Percentiles rank a stretch among this genome's conserved stretches.
Evolutionary conservation across 2,888 invertebrate genomes (phyloP).

Genomic region (Gymnoscelis rufifasciata): DNA sequence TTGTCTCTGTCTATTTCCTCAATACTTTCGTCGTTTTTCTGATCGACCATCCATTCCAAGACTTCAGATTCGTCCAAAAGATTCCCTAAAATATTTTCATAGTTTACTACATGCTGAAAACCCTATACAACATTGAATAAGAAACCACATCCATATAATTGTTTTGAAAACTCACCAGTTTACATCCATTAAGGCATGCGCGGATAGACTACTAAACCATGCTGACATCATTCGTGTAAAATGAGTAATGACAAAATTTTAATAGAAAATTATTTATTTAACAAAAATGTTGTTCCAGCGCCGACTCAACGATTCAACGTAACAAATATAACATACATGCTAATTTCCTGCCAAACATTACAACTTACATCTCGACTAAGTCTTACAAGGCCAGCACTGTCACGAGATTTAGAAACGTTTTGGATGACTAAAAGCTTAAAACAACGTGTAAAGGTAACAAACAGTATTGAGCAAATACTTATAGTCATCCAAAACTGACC

Average conservation of each 20-base stretch:
- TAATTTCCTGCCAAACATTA: slow-evolving; percentile 69
- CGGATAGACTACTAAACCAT: slow-evolving; percentile 72
- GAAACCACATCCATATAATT: slow-evolving; percentile 78
- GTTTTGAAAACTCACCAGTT: slow-evolving; percentile 70
- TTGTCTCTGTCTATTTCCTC: slow-evolving; percentile 92
- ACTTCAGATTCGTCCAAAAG: slow-evolving; percentile 87
- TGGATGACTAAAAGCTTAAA: slow-evolving; percentile 37
- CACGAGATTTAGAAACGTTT: slow-evolving; percentile 35
- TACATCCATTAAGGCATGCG: slow-evolving; percentile 73
- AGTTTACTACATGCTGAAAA: slow-evolving; percentile 44
- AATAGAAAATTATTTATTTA: slow-evolving; percentile 75
- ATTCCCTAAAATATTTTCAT: slow-evolving; percentile 69
- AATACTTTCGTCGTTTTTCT: slow-evolving; percentile 94
- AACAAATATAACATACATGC: slow-evolving; percentile 75
- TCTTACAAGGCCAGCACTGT: slow-evolving; percentile 63
- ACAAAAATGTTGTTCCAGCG: slow-evolving; percentile 71
- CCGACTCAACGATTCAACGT: slow-evolving; percentile 72
- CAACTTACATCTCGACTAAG: slow-evolving; percentile 65
- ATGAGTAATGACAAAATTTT: slow-evolving; percentile 65
- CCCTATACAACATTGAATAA: slow-evolving; percentile 45
- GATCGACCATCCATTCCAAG: slow-evolving; percentile 93
- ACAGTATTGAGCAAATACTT: slow-evolving; percentile 18
- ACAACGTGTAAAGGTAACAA: slow-evolving; percentile 6
- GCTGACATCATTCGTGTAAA: slow-evolving; percentile 75
- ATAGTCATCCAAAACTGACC: slow-evolving; percentile 37